Conservation (phyloP, 2,113 vertebrate species). For the Festucalex cinctus region DNA sequence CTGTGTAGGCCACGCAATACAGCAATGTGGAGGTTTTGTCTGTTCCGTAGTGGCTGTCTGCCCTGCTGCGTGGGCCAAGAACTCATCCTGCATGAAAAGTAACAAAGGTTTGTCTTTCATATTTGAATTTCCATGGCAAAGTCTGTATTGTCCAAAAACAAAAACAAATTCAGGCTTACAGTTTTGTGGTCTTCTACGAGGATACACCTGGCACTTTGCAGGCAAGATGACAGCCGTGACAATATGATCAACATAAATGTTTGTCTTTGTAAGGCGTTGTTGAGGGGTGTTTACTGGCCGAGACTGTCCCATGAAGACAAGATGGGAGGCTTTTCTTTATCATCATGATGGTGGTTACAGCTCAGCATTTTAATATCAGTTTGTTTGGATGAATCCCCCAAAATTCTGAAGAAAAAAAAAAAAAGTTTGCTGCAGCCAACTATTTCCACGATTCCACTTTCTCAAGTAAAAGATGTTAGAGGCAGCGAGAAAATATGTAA, state of each 20-base stretch:
- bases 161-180: constrained; percentile 69
- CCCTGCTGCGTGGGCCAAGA: constrained; percentile 71
- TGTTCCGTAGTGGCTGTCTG: constrained; percentile 72
- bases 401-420: constrained; percentile 4
- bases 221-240: constrained; percentile 69
- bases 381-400: constrained; percentile 19
- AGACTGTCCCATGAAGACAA: constrained; percentile 38
- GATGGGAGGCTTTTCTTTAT: constrained; percentile 40
- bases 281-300: constrained; percentile 44
- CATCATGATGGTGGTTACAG: constrained; percentile 50
- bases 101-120: constrained; percentile 74
- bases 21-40: constrained; percentile 68
- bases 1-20: constrained; percentile 58
- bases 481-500: constrained; percentile 55
- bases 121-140: constrained; percentile 80
- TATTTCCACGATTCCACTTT: constrained; percentile 37
- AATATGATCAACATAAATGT: constrained; percentile 46
- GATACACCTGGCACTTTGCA: constrained; percentile 66
- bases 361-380: constrained; percentile 55
- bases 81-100: constrained; percentile 67
- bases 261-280: constrained; percentile 65
- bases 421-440: constrained; percentile 38
- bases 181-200: constrained; percentile 78
- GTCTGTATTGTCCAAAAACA: constrained; percentile 66
- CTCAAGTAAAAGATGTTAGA: constrained; percentile 50